Base-by-base conservation (phyloP, 1,140 invertebrate species). In the Brachionus manjavacas region DNA sequence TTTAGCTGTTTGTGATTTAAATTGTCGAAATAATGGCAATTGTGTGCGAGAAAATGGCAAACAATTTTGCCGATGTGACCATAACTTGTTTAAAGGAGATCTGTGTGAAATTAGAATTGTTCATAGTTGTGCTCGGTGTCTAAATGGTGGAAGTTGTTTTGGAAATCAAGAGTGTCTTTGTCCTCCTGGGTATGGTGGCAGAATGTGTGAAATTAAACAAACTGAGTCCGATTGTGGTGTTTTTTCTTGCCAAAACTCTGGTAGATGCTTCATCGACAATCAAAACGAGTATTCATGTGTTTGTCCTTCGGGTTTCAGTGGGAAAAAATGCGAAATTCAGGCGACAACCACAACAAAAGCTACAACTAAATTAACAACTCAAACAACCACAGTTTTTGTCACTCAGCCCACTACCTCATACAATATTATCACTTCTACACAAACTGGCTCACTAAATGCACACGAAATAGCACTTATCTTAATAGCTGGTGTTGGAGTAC, bases 211-310 rank as follows among this genome's bases (percentile, higher is more conserved):
- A 49, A 70, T 43, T 46, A 84, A 84, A 84, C 4, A 60, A 55
- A 31, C 31, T 25, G 41, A 39, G 6, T 52, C 39, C 3, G 39
- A 68, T n/a, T 68, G 66, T 55, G 81, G 81, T 12, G 3, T n/a
- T 16, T 74, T 49, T 74, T 70, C 81, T 31, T 84, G 81, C 16
- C 11, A 46, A 31, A 68, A 84, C 12, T 31, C 14, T 46, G 81
- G 81, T 4, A 41, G n/a, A 46, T 84, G 81, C 43, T 46, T 84
- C n/a, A 72, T 84, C 20, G 68, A 84, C 49, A 84, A 84, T 35
- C 43, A 84, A 55, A 84, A 84, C 46, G 52, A 74, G 9, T 84
- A 70, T 16, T 46, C 60, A n/a, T 84, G 81, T 84, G 16, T 84
- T 31, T 84, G 81, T 74, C 31, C 66, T n/a, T 16, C 28, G 2